Evolutionary conservation across 1,140 invertebrate genomes (phyloP).

Genomic region (Kradibia gibbosae): DNA sequence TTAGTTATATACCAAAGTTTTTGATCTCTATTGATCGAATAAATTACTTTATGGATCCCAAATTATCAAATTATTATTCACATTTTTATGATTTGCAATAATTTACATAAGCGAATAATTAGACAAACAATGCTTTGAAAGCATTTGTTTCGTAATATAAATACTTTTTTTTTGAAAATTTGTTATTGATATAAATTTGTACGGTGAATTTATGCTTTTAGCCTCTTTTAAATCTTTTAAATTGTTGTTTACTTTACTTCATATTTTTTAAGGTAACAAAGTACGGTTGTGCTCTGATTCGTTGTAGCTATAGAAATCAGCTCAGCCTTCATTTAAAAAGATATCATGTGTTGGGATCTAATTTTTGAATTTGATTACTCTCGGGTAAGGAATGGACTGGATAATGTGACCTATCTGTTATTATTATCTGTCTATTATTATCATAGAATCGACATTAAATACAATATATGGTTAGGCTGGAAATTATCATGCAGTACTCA

Average conservation of each 20-base stretch:
- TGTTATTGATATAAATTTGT: no score
- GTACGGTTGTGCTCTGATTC: no score
- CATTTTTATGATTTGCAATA: neutral
- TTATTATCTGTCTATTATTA: neutral
- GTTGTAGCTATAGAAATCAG: neutral
- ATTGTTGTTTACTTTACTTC: no score
- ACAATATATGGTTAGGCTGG: neutral
- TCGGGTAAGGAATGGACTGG: neutral
- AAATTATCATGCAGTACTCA: neutral
- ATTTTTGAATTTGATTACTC: neutral
- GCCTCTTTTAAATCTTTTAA: no score
- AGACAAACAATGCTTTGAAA: no score
- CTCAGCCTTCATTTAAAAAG: neutral
- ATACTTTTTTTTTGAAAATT: no score
- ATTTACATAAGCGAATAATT: neutral
- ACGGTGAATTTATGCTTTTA: no score
- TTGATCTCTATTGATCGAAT: neutral
- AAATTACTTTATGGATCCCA: neutral
- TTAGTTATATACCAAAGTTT: neutral
- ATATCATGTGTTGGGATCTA: neutral
- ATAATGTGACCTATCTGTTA: neutral
- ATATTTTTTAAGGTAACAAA: no score
- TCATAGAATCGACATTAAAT: constrained; percentile 4
- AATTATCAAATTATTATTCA: neutral
- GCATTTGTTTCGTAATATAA: no score